Base-by-base conservation (phyloP, 2,888 invertebrate species). In the Epirrhoe tristata region DNA sequence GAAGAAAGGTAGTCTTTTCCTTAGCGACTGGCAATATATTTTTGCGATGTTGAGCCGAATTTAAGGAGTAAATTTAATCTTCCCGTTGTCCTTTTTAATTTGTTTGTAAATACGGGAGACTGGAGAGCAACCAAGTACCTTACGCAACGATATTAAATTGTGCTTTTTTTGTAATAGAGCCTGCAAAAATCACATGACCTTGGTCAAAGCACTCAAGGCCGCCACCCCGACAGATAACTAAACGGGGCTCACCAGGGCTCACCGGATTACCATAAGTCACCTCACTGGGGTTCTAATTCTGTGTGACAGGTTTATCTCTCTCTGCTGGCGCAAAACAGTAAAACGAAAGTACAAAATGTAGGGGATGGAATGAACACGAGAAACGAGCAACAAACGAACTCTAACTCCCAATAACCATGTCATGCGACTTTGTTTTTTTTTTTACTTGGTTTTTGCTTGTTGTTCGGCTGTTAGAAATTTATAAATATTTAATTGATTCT, bases 131-230 rank as follows among this genome's bases (percentile, higher is more conserved):
- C 6, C 39, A 53, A 58, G 59, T 3, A 32, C 52, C 52, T 31
- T 43, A 43, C 2, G n/a, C 10, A 32, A 16, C 16, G 1, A 48
- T 16, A 7, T 48, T 12, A 43, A 43, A 43, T 48, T 16, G 14
- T 14, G 46, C 14, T 43, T 50, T 16, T 34, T 57, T 66, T 69
- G 77, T 74, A 72, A 73, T 68, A 60, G 70, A 69, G 66, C 60
- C 70, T 74, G 75, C 74, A 76, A 74, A 79, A 80, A 78, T 76
- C 66, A 74, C 72, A 64, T 65, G 70, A 74, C 73, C 64, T 70
- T 74, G 77, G 79, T 80, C 80, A 81, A 70, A 79, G 81, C 72
- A 76, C 79, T 80, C 80, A 81, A 70, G 80, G 81, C 72, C 77
- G 69, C 53, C 67, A 66, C 67, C 70, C 63, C 71, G 58, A 58